phyloP scores from a whole-genome alignment of 2,797 vertebrate genomes.

The Tapirus indicus region DNA sequence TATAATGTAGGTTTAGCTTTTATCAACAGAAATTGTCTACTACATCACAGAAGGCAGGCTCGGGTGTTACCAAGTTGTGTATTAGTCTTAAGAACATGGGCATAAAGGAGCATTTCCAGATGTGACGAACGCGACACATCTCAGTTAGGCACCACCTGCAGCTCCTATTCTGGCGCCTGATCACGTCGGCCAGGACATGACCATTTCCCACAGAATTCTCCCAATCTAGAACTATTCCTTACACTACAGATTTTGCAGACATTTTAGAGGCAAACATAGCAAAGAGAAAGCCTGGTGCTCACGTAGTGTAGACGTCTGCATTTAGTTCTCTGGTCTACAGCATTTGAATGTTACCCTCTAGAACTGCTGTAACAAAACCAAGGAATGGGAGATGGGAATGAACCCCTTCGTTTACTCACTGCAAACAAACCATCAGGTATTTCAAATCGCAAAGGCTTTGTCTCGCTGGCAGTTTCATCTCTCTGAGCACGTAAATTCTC shows the following conservation, averaged over 20 bases:
- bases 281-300: not conserved
- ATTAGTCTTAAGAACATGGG: not conserved
- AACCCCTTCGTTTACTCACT: slow-evolving; percentile 20
- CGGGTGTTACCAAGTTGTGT: not conserved
- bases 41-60: not conserved
- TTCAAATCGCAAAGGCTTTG: not conserved
- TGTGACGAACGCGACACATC: not conserved
- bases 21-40: not conserved
- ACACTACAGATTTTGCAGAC: not conserved
- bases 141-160: not conserved
- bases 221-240: not conserved
- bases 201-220: not conserved
- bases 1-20: not conserved
- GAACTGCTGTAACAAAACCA: slow-evolving; percentile 36
- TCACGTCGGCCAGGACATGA: not conserved
- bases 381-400: not conserved
- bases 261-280: not conserved
- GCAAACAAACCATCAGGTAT: slow-evolving; percentile 13
- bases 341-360: not conserved
- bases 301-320: not conserved
- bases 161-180: not conserved
- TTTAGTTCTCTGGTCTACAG: not conserved
- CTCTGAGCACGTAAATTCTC: not conserved
- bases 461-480: not conserved
- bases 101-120: not conserved